Percentiles rank a stretch among this genome's conserved stretches.
These are phyloP conservation scores for Rhopalosiphum maidis DNA, from an alignment of 1,140 invertebrate species.

Conservation along the genomic window DNA sequence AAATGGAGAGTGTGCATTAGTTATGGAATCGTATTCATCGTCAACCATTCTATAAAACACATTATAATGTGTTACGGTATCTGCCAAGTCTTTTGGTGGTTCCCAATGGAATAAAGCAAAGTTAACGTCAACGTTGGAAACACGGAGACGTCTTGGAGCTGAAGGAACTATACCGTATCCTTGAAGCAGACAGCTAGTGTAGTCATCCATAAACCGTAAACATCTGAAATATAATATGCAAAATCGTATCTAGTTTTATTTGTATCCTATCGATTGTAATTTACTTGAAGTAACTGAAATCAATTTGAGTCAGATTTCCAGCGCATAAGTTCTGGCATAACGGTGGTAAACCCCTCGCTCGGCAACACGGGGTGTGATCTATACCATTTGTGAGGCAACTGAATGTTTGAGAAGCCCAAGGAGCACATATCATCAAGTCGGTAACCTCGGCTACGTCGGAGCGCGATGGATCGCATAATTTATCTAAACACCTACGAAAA, in stretches of 20 bases:
- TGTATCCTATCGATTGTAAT: constrained; percentile 60
- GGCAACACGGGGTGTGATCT: constrained; percentile 82
- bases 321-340: constrained; percentile 77
- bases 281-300: constrained; percentile 82
- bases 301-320: constrained; percentile 77
- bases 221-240: constrained; percentile 67
- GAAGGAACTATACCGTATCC: constrained; percentile 82
- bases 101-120: constrained; percentile 83
- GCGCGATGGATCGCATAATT: constrained; percentile 78
- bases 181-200: constrained; percentile 80
- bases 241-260: background rate
- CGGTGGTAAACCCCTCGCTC: constrained; percentile 74
- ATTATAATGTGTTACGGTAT: constrained; percentile 66
- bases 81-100: constrained; percentile 71
- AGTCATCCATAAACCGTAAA: constrained; percentile 78
- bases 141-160: constrained; percentile 71
- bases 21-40: constrained; percentile 54
- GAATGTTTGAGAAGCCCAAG: constrained; percentile 80
- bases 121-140: constrained; percentile 75
- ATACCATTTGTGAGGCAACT: constrained; percentile 79
- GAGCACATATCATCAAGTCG: constrained; percentile 85
- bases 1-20: constrained; percentile 69
- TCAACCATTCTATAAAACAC: constrained; percentile 55
- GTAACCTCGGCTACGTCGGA: constrained; percentile 69
- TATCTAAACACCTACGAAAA: constrained; percentile 70